Base-by-base conservation (phyloP, 2,113 vertebrate genomes). In the Sinocyclocheilus anshuiensis region DNA sequence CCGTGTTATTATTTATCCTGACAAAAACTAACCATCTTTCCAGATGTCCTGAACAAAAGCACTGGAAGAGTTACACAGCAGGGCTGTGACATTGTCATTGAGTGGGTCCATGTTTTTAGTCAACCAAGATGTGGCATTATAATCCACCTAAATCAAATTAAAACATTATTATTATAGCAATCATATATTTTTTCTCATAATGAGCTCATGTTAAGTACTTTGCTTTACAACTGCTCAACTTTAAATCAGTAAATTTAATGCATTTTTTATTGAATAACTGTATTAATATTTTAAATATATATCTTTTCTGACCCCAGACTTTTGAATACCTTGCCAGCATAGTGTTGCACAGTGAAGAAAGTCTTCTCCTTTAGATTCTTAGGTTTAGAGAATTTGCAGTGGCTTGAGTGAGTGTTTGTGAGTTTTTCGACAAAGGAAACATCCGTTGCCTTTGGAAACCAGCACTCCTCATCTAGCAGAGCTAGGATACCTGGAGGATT, bases 21-120 rank as follows among this genome's bases (percentile, higher is more conserved):
- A 79, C 18, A 72, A 72, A 33, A 57, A 71, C 95, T 87, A 87
- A 98, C 98, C 96, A 0, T 99, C 98, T 92, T 98, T 98, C 97
- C 97, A 99, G 65, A 99, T 93, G 39, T 99, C 97, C n/a, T 96
- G 97, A 88, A 97, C 94, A 81, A 98, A 98, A 93, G 89, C 94
- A 92, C 96, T 98, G 11, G 97, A 97, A 36, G 98, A 99, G 87
- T 96, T 96, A 26, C 96, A 96, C 87, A 99, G 96, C 83, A 99
- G 94, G 36, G 97, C 86, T 0, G 96, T 97, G 86, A 98, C 97
- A 0, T 99, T 99, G 94, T 99, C 98, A 0, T 99, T 99, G 53
- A 99, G 94, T 0, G 97, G 98, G 84, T 99, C 98, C 98, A 99
- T 99, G 93, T 99, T 99, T 94, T 99, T 99, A 3, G 97, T 99